Base-by-base conservation (phyloP, 2,797 vertebrate species). In the Enteromius viviparus region DNA sequence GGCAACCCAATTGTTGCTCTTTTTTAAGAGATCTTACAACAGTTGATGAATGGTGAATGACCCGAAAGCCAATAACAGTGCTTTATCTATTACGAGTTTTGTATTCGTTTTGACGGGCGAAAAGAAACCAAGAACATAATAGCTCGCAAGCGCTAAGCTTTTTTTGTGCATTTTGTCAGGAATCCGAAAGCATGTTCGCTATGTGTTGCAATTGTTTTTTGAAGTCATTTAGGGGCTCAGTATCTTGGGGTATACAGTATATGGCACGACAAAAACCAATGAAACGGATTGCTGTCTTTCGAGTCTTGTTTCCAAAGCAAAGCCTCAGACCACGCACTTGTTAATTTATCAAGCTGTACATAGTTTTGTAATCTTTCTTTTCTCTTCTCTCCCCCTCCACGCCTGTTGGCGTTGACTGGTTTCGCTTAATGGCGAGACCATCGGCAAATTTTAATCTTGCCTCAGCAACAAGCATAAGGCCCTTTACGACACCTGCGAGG, bases 101-200 rank as follows among this genome's bases (percentile, higher is more conserved):
- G n/a, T 62, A 64, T 66, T 68, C 70, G 72, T 86, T 71, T 86
- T 70, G 42, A 85, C 79, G 65, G 68, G 69, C 86, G 65, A 87
- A 82, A 89, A 86, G 87, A 91, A 85, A 64, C 87, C 77, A 86
- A 91, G 90, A 93, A 77, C 76, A 94, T 92, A 90, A 87, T 91
- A 91, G 89, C 76, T 92, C 92, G 92, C 91, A 93, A 94, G 90
- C 91, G 89, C 93, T 95, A 75, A 47, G 88, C 79, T 89, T 92
- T 93, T 93, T 92, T 92, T 26, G 92, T 91, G 92, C 78, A 84
- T 92, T 92, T 90, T 92, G 93, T 94, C 92, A 94, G 92, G 94
- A 94, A 94, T 94, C 91, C 85, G 90, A 93, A 92, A 93, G 95
- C 95, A 95, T 95, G 95, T 92, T 93, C 91, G 91, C 93, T 95